A percentile compares a stretch with the other conserved stretches of the same genome.
phyloP scores from a whole-genome alignment of 2,888 invertebrate species.

The Aphrophora alni region DNA sequence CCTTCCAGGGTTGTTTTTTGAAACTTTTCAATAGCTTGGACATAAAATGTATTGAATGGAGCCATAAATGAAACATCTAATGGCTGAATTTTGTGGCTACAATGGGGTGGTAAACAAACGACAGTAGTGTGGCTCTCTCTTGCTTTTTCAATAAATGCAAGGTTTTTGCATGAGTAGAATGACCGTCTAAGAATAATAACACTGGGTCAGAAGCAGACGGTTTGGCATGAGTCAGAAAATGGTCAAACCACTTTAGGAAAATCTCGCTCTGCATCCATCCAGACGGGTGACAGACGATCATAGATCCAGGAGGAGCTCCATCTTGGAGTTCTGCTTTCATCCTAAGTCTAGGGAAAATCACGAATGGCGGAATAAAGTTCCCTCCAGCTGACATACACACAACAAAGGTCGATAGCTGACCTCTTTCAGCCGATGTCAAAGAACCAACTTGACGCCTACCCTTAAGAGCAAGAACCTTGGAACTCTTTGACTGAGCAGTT shows the following conservation, averaged over 20 bases:
- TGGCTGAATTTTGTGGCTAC: not conserved
- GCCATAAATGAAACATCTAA: not conserved
- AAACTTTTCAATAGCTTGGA: not conserved
- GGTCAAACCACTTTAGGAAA: not conserved
- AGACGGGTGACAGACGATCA: no score
- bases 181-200: no score
- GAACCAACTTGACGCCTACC: not conserved
- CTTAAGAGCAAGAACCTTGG: no score
- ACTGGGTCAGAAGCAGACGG: no score
- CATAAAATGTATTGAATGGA: not conserved
- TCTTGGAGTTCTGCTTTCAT: no score
- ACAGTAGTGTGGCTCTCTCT: not conserved
- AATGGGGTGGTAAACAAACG: not conserved
- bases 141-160: not conserved
- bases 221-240: not conserved
- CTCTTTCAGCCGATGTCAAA: no score
- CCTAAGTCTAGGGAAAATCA: no score
- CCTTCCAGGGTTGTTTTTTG: not conserved
- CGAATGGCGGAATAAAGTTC: no score
- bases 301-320: no score
- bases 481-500: no score
- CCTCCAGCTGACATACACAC: no score
- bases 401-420: no score
- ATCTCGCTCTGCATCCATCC: not conserved
- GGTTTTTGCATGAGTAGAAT: not conserved